These are phyloP conservation scores for Cynoglossus semilaevis DNA, from an alignment of 2,113 vertebrate species.

Conservation along the genomic window DNA sequence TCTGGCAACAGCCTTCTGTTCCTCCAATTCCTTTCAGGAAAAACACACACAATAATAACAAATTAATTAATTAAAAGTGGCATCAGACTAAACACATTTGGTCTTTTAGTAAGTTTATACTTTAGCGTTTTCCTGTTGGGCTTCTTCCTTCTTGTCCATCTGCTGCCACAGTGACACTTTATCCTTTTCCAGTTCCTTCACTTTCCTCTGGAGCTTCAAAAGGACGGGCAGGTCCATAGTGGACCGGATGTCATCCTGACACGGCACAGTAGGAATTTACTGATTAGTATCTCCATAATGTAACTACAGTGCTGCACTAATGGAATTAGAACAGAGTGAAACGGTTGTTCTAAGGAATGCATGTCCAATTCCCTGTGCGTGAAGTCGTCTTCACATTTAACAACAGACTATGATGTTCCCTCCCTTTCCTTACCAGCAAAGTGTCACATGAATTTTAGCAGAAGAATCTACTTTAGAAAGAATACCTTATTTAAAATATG, in stretches of 20 bases:
- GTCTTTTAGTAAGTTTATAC: constrained; percentile 13
- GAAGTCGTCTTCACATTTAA: background rate
- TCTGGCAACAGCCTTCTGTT: constrained; percentile 82
- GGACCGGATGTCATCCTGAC: constrained; percentile 81
- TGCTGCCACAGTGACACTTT: constrained; percentile 86
- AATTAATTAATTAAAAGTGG: background rate
- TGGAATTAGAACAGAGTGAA: constrained; percentile 19
- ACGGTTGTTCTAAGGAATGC: constrained; percentile 3
- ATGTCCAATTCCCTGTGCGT: background rate
- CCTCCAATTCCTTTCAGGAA: constrained; percentile 78
- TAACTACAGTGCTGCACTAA: constrained; percentile 41
- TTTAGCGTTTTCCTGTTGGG: constrained; percentile 76
- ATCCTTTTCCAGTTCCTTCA: constrained; percentile 90
- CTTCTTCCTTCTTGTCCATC: constrained; percentile 86
- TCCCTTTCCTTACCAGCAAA: background rate
- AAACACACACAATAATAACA: background rate
- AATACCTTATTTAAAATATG: background rate
- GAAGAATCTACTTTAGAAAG: background rate
- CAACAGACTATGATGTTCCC: background rate
- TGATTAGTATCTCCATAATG: constrained; percentile 8
- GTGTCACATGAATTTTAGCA: background rate
- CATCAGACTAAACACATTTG: background rate
- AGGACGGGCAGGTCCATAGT: constrained; percentile 88
- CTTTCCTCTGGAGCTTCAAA: constrained; percentile 91
- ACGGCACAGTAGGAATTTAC: constrained; percentile 21